Evolutionary conservation across 2,888 invertebrate species (phyloP).

Genomic region (Boloria euphrosyne): DNA sequence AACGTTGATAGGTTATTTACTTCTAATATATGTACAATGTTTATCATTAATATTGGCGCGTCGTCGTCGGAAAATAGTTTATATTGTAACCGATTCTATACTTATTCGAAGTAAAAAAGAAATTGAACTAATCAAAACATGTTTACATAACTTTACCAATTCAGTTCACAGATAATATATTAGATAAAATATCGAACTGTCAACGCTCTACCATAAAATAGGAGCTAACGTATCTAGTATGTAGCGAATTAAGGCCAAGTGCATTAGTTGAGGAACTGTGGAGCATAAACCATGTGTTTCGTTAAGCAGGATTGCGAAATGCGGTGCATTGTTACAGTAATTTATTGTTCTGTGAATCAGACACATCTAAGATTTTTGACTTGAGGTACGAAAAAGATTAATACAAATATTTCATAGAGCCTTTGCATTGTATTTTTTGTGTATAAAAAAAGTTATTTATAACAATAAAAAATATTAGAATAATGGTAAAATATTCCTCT

Average conservation of each 20-base stretch:
- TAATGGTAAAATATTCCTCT: slow-evolving; percentile 5
- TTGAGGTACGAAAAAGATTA: not conserved
- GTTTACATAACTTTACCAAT: slow-evolving; percentile 8
- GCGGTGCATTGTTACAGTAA: slow-evolving; percentile 29
- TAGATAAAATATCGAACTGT: slow-evolving; percentile 31
- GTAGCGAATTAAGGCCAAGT: slow-evolving; percentile 59
- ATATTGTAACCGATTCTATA: not conserved
- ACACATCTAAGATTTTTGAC: not conserved
- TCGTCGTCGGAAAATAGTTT: not conserved
- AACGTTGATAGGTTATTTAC: no score
- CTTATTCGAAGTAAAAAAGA: not conserved
- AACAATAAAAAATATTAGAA: not conserved
- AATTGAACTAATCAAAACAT: slow-evolving; percentile 5
- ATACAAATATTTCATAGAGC: no score
- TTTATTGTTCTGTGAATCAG: slow-evolving; percentile 23
- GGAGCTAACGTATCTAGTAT: slow-evolving; percentile 49
- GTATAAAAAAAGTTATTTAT: not conserved
- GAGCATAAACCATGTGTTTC: slow-evolving; percentile 31
- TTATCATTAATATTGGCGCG: no score
- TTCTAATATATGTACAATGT: no score
- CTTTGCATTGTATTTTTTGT: no score
- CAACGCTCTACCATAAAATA: slow-evolving; percentile 29
- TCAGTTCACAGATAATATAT: slow-evolving; percentile 22
- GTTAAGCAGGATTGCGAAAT: slow-evolving; percentile 35
- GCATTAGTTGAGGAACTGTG: slow-evolving; percentile 35